phyloP scores from a whole-genome alignment of 2,113 vertebrate species.

The Trochalopteron elliotii region DNA sequence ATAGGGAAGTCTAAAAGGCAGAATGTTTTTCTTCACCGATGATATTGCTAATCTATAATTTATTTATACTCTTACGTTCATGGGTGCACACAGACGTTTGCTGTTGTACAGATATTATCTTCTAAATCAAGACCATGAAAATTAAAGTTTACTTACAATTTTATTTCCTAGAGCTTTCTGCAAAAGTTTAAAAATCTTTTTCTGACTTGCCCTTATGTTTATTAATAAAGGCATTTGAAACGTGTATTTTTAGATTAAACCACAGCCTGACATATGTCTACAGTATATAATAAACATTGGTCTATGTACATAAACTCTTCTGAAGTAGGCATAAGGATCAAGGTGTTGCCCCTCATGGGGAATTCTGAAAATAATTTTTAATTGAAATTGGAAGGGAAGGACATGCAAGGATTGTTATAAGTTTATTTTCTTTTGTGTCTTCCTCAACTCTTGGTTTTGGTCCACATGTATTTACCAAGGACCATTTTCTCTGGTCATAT shows the following conservation, averaged over 20 bases:
- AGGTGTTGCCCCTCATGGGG: background rate
- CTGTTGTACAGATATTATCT: background rate
- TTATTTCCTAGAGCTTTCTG: background rate
- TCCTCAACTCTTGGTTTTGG: background rate
- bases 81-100: background rate
- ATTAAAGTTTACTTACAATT: background rate
- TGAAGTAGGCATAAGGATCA: background rate
- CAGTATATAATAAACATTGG: background rate
- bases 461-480: background rate
- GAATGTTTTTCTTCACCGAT: background rate
- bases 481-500: background rate
- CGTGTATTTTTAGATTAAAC: background rate
- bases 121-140: background rate
- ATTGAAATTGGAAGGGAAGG: background rate
- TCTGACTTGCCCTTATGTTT: background rate
- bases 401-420: background rate
- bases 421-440: background rate
- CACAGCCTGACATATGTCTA: background rate
- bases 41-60: background rate
- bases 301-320: background rate
- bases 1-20: background rate
- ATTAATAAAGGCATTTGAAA: background rate
- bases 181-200: background rate
- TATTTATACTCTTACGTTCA: background rate
- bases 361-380: background rate